Base-by-base conservation (phyloP, 2,797 vertebrate species). In the Gallinago nigripennis region DNA sequence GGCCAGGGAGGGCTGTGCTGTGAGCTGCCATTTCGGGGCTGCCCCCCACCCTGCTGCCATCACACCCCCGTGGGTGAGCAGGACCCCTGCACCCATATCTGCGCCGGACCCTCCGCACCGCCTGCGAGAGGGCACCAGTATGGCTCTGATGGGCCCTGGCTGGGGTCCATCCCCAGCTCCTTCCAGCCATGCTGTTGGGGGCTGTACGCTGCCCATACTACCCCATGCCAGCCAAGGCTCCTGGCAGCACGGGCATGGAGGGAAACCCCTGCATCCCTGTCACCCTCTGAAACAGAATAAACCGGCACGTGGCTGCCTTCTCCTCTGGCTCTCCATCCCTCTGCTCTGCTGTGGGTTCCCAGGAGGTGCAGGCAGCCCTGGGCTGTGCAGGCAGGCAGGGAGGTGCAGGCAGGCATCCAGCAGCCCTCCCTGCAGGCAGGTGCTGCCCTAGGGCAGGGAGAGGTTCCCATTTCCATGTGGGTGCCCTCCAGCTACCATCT, bases 51-150 rank as follows among this genome's bases (percentile, higher is more conserved):
- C 53, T 1, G 2, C 76, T 46, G 43, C 81, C 39, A 43, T 16
- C 3, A 1, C 30, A 46, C 5, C 20, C 2, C 1, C 2, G 2
- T 1, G 30, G 8, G 9, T n/a, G 45, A 72, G 41, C 79, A 82
- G 19, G 7, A 3, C 4, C 35, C 33, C 25, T 2, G 2, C 6
- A 5, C 25, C 54, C 21, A 0, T 75, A 18, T 30, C n/a, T 51
- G n/a, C 1, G 0, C 61, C 4, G 1, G 17, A 41, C 46, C 25
- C 41, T 54, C 25, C 24, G 28, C 37, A 31, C 35, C 0, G 0
- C 30, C 4, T 4, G 50, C 25, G 19, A 33, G 33, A 66, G 37
- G 77, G 10, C 46, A 73, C 45, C 12, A 5, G 28, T 57, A 43
- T 3, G 9, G 15, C 31, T 37, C 33, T 0, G 4, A 28, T 4